phyloP scores from a whole-genome alignment of 2,888 invertebrate species.

The Drosophila diplacantha region DNA sequence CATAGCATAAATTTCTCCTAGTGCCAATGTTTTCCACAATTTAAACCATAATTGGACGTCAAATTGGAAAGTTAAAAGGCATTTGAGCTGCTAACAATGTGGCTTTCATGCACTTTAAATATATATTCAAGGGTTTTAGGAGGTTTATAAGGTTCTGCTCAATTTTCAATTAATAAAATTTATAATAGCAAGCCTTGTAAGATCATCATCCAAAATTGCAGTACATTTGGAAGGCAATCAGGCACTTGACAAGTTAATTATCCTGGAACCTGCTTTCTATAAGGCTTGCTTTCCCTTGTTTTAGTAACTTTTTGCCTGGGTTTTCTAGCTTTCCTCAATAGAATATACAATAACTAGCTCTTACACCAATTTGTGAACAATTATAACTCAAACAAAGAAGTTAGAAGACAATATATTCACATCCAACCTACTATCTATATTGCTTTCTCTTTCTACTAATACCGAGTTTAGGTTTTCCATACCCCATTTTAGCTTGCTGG shows the following conservation, averaged over 20 bases:
- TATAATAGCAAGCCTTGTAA: no score
- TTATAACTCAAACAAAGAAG: background rate
- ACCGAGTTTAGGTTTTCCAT: background rate
- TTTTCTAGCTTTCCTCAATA: background rate
- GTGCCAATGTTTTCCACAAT: no score
- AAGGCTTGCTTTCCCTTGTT: background rate
- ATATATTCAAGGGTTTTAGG: no score
- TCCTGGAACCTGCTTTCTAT: background rate
- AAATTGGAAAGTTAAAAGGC: background rate
- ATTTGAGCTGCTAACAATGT: no score
- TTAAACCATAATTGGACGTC: no score
- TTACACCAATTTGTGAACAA: background rate
- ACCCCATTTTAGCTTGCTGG: background rate
- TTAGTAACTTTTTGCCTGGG: background rate
- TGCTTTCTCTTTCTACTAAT: no score
- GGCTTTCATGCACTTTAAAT: no score
- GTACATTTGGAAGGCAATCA: background rate
- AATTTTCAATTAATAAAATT: no score
- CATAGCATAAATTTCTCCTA: no score
- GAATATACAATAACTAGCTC: no score
- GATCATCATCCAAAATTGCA: background rate
- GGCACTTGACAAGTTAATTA: background rate
- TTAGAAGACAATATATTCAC: background rate
- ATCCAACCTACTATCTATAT: background rate
- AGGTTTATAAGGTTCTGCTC: no score